Evolutionary conservation across 1,140 invertebrate genomes (phyloP).

Genomic region (Listronotus oregonensis): DNA sequence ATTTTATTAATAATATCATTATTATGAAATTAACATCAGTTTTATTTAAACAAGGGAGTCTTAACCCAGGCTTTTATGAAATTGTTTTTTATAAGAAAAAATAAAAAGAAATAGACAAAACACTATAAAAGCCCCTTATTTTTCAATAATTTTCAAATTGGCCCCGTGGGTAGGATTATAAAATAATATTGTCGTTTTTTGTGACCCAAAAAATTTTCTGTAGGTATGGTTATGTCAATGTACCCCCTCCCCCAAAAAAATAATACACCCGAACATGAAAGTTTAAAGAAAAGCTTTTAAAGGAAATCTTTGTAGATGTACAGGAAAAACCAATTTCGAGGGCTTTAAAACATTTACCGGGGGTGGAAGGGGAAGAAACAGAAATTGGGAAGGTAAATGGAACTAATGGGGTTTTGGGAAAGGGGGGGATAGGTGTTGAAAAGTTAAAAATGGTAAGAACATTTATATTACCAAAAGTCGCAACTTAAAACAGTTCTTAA

Average conservation of each 20-base stretch:
- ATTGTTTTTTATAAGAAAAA: too few species aligned
- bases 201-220: not conserved
- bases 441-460: conserved; percentile 47
- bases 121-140: too few species aligned
- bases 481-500: too few species aligned
- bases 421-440: conserved; percentile 68
- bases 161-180: too few species aligned
- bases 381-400: conserved; percentile 36
- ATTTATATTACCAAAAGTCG: too few species aligned
- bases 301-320: conserved; percentile 90
- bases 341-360: conserved; percentile 83
- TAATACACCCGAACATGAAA: conserved; percentile 74
- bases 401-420: conserved; percentile 60
- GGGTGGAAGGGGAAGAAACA: conserved; percentile 74
- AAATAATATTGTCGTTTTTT: too few species aligned
- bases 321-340: conserved; percentile 86
- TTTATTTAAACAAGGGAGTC: too few species aligned
- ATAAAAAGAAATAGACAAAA: too few species aligned
- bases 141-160: too few species aligned
- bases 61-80: too few species aligned
- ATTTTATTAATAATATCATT: too few species aligned
- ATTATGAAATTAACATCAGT: too few species aligned
- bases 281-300: conserved; percentile 84
- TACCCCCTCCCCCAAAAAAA: conserved; percentile 77
- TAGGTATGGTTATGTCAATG: conserved; percentile 91